These are phyloP conservation scores for Anastrepha ludens DNA, from an alignment of 1,140 invertebrate genomes.

Conservation along the genomic window DNA sequence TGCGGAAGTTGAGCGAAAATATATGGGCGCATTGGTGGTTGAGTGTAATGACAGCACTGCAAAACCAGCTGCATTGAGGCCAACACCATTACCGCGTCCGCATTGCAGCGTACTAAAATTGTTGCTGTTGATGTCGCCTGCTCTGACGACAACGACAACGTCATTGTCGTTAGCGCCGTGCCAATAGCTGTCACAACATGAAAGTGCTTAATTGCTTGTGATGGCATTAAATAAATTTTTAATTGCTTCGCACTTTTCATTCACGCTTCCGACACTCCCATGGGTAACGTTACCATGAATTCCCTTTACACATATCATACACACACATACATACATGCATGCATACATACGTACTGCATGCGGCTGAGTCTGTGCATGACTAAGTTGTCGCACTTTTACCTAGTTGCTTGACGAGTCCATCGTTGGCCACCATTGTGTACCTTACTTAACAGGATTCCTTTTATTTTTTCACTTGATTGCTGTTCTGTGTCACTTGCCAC, in stretches of 20 bases:
- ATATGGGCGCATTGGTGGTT: background rate
- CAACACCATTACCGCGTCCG: background rate
- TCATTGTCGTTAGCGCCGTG: slow-evolving; percentile 48
- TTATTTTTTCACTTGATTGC: slow-evolving; percentile 38
- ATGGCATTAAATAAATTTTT: slow-evolving; percentile 74
- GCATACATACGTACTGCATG: background rate
- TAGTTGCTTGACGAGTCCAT: background rate
- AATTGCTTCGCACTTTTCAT: slow-evolving; percentile 74
- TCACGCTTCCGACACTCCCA: slow-evolving; percentile 32
- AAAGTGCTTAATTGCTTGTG: slow-evolving; percentile 74
- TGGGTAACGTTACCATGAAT: background rate
- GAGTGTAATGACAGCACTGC: too few relatives aligned
- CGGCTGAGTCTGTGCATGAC: background rate
- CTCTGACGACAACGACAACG: slow-evolving; percentile 41
- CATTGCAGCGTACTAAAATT: background rate
- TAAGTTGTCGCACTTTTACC: background rate
- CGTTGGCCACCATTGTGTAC: slow-evolving; percentile 9
- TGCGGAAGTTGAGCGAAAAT: background rate
- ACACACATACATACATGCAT: background rate
- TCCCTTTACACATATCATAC: background rate
- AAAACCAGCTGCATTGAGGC: background rate
- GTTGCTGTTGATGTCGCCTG: background rate
- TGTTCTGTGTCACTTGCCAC: slow-evolving; percentile 21
- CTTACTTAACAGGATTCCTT: background rate
- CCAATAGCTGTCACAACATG: slow-evolving; percentile 53